Conservation (phyloP, 2,797 vertebrate species). For the Phrynocephalus forsythii region DNA sequence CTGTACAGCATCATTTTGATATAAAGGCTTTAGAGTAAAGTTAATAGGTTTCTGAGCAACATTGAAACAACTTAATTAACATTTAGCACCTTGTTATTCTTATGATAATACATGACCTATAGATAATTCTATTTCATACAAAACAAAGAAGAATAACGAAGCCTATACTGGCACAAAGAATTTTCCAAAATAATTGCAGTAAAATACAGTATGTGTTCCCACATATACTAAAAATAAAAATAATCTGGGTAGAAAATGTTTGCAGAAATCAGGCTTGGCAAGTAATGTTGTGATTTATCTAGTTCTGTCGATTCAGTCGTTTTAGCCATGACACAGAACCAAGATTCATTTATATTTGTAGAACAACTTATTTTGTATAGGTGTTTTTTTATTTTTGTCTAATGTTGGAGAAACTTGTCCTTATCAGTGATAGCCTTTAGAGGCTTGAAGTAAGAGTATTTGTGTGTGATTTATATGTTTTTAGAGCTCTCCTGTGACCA, state of each 20-base stretch:
- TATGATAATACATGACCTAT: not conserved
- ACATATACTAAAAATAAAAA: slow-evolving; percentile 26
- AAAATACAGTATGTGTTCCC: slow-evolving; percentile 6
- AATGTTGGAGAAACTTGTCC: slow-evolving; percentile 34
- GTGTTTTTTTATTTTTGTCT: slow-evolving; percentile 56
- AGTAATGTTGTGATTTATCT: slow-evolving; percentile 49
- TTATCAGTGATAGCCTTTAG: slow-evolving; percentile 35
- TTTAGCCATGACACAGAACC: slow-evolving; percentile 49
- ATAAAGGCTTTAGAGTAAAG: slow-evolving; percentile 24
- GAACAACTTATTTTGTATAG: slow-evolving; percentile 64
- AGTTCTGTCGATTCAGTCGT: slow-evolving; percentile 50
- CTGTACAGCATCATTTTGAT: slow-evolving; percentile 36
- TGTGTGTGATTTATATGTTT: not conserved
- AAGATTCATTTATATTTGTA: slow-evolving; percentile 51
- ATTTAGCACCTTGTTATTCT: not conserved
- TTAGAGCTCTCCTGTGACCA: not conserved
- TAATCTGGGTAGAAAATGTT: slow-evolving; percentile 37
- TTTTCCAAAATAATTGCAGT: no score
- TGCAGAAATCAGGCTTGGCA: slow-evolving; percentile 50
- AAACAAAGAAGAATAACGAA: slow-evolving; percentile 42
- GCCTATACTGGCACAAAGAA: slow-evolving; percentile 25
- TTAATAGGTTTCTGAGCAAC: slow-evolving; percentile 50
- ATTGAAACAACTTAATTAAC: slow-evolving; percentile 41
- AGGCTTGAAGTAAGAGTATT: not conserved
- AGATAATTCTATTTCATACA: not conserved